Conservation (phyloP, 2,888 invertebrate species). For the Scelioninae gen. 1 region DNA sequence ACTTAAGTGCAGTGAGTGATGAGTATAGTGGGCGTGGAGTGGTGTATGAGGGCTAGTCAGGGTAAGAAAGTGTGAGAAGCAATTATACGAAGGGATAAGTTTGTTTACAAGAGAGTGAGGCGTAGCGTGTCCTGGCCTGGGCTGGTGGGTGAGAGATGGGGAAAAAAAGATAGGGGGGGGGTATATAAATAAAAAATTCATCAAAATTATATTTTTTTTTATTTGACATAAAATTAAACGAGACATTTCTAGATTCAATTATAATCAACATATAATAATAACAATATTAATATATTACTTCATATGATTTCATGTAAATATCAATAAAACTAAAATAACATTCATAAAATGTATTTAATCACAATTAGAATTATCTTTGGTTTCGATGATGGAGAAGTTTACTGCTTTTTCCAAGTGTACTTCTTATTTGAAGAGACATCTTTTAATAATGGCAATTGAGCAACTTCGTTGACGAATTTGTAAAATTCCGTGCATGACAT, state of each 20-base stretch:
- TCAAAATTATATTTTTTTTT: neutral
- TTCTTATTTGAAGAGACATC: slow-evolving; percentile 11
- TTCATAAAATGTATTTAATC: neutral
- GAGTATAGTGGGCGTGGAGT: too few relatives aligned
- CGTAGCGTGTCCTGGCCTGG: too few relatives aligned
- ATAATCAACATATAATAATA: neutral
- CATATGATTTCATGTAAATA: neutral
- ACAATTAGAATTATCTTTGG: neutral
- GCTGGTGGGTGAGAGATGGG: too few relatives aligned
- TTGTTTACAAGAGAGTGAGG: too few relatives aligned
- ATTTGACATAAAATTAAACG: neutral
- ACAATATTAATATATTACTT: neutral
- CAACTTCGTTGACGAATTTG: neutral
- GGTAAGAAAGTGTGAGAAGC: too few relatives aligned
- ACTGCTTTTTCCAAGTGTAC: slow-evolving; percentile 9
- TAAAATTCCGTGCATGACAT: slow-evolving; percentile 10
- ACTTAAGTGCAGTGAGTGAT: too few relatives aligned
- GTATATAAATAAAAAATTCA: too few relatives aligned
- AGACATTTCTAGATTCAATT: neutral
- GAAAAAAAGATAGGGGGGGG: too few relatives aligned
- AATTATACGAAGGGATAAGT: too few relatives aligned
- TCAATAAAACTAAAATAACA: slow-evolving; percentile 1
- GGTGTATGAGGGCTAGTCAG: too few relatives aligned
- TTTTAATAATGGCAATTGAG: neutral
- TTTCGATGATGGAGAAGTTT: neutral